phyloP scores from a whole-genome alignment of 2,113 vertebrate species.

The Sinocyclocheilus anshuiensis region DNA sequence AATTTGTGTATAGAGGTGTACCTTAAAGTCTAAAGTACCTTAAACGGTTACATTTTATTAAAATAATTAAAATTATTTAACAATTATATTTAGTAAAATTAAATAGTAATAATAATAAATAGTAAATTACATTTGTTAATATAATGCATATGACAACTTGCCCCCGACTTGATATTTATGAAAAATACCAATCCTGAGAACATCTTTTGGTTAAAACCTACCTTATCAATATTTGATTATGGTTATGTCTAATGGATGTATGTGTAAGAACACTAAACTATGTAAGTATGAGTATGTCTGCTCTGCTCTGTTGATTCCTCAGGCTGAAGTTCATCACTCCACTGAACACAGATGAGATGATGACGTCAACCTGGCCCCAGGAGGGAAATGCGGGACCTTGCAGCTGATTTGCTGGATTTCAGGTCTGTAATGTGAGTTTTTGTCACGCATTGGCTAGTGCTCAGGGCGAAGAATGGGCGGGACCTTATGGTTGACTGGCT shows the following conservation, averaged over 20 bases:
- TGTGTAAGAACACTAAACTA: not conserved
- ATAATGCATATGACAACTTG: not conserved
- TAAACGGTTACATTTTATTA: not conserved
- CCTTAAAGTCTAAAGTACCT: not conserved
- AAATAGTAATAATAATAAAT: not conserved
- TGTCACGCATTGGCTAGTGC: not conserved
- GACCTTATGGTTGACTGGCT: conserved; percentile 31
- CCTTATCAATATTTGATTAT: not conserved
- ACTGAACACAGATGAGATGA: conserved; percentile 46
- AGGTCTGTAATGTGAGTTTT: not conserved
- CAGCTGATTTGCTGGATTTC: not conserved
- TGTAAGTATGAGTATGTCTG: not conserved
- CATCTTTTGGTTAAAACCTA: not conserved
- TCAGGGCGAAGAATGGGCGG: not conserved
- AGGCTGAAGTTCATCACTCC: conserved; percentile 18
- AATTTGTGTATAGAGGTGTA: not conserved
- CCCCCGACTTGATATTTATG: not conserved
- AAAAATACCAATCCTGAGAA: not conserved
- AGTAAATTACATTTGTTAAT: not conserved
- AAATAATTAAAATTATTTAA: not conserved
- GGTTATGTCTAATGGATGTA: not conserved
- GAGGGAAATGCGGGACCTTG: conserved; percentile 13
- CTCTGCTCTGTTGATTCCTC: conserved; percentile 33
- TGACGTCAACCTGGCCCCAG: conserved; percentile 30
- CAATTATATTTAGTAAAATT: not conserved